Base-by-base conservation (phyloP, 2,797 vertebrate species). In the Neosilurus hyrtlii region DNA sequence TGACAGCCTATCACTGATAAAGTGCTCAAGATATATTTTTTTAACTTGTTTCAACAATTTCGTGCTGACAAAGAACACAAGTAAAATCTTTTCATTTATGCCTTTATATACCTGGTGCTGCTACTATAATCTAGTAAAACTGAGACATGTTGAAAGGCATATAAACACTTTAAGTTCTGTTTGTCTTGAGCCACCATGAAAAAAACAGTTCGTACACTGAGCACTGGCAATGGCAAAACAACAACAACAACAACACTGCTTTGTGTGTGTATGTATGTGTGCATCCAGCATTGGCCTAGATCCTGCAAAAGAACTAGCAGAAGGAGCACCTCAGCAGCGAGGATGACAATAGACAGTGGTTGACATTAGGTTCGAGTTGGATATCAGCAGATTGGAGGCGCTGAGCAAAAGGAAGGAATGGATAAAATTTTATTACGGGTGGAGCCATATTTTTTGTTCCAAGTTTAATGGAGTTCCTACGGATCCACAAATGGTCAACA, bases 1-100 rank as follows among this genome's bases (percentile, higher is more conserved):
- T 88, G 88, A 91, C 87, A 88, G 88, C 89, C 91, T 90, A 93
- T 89, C 86, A 90, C 88, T 88, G 87, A 89, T 89, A 93, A 93
- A 92, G 93, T 94, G 93, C 92, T 92, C 90, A 88, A 90, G 91
- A 94, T 91, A 90, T 81, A 43, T 84, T 89, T 89, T 91, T 74
- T 85, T 72, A 82, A 86, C 85, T 85, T 90, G 91, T 90, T 85
- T 87, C 90, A 89, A 92, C 88, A 90, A 88, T 84, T 77, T 89
- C 93, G 92, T 93, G 92, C 89, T 91, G 90, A 90, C 89, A 86
- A 80, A 77, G 90, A 89, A 86, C 71, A 83, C 76, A 84, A 84
- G 68, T 59, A 82, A 83, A 82, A 77, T 82, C 59, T 20, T 52
- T 77, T 82, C 82, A 54, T 52, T 56, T 80, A 63, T 74, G 65